A percentile compares a stretch with the other conserved stretches of the same genome.
These are phyloP conservation scores for Drosophila pruinosa DNA, from an alignment of 1,140 invertebrate species.

Conservation along the genomic window DNA sequence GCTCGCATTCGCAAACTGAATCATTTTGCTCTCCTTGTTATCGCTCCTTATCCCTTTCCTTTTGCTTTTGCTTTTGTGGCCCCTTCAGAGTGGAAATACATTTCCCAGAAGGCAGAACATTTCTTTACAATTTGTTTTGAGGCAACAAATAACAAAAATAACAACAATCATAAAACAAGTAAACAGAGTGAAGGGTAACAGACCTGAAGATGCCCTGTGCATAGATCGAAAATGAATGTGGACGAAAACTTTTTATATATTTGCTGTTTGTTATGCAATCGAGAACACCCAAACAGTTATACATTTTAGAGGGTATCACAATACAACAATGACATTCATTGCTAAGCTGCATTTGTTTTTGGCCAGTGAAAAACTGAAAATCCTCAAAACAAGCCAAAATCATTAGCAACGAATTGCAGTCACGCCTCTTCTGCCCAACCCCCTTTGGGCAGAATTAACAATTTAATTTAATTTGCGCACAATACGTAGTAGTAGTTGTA, in stretches of 20 bases:
- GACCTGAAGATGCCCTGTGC: neutral
- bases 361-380: slow-evolving; percentile 54
- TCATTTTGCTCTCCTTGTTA: neutral
- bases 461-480: slow-evolving; percentile 77
- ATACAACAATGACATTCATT: neutral
- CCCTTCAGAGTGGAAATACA: slow-evolving; percentile 32
- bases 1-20: neutral
- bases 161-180: neutral
- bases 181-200: neutral
- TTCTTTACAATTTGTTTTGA: slow-evolving; percentile 66
- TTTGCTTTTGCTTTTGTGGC: neutral
- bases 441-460: slow-evolving; percentile 53
- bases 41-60: neutral
- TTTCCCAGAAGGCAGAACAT: slow-evolving; percentile 60
- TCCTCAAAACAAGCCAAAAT: slow-evolving; percentile 76
- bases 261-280: neutral
- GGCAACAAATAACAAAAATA: neutral
- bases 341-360: slow-evolving; percentile 11
- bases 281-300: neutral
- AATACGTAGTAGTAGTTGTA: slow-evolving; percentile 18
- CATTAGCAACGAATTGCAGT: slow-evolving; percentile 74
- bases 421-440: neutral
- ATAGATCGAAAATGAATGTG: too few relatives aligned
- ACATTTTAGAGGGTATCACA: neutral
- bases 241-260: too few relatives aligned